A percentile compares a stretch with the other conserved stretches of the same genome.
Evolutionary conservation across 2,797 vertebrate genomes (phyloP).

Genomic region (Manis crassicaudata): DNA sequence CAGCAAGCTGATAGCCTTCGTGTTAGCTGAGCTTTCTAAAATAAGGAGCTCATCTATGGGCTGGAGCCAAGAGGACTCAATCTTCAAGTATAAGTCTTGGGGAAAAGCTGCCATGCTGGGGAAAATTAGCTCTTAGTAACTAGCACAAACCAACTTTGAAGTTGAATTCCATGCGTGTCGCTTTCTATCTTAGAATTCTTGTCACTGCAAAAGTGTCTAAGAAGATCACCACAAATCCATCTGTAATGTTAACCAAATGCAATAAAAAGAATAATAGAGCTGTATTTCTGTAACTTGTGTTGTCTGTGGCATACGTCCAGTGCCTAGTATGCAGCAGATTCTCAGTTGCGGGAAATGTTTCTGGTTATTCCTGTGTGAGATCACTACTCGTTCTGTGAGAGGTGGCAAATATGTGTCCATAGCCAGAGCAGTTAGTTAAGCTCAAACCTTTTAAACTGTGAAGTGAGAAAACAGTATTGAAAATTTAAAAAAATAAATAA

Average conservation of each 20-base stretch:
- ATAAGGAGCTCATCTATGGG: slow-evolving; percentile 8
- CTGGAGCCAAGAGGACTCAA: not conserved
- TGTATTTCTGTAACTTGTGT: not conserved
- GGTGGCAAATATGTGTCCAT: not conserved
- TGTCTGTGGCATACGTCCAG: not conserved
- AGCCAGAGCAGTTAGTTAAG: not conserved
- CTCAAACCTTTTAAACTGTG: not conserved
- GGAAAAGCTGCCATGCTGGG: not conserved
- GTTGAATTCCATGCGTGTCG: not conserved
- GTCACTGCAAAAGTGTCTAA: not conserved
- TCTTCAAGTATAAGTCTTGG: slow-evolving; percentile 19
- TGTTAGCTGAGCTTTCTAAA: slow-evolving; percentile 49
- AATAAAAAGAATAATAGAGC: not conserved
- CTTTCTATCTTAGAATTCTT: not conserved
- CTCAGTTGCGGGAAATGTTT: not conserved
- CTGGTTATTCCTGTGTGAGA: not conserved
- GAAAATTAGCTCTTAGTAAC: slow-evolving; percentile 7
- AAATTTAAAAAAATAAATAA: not conserved
- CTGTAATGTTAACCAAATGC: not conserved
- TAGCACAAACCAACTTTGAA: not conserved
- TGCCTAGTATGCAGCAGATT: not conserved
- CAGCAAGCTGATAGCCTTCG: slow-evolving; percentile 28
- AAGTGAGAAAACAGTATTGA: not conserved
- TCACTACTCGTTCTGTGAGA: not conserved
- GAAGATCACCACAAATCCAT: not conserved